Evolutionary conservation across 2,797 vertebrate species (phyloP).

Genomic region (Enteromius trimaculatus): DNA sequence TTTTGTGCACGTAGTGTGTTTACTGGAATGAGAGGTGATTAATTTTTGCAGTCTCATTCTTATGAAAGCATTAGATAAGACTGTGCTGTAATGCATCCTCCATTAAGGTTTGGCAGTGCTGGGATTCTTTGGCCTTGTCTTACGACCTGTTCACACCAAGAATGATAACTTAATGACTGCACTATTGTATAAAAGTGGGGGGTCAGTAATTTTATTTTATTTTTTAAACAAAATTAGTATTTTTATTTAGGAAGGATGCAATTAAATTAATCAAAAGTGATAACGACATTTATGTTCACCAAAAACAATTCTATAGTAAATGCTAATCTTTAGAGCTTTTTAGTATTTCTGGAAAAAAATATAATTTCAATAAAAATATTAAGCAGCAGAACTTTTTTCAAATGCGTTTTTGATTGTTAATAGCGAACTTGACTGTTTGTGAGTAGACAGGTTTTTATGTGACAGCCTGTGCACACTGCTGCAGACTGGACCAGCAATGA

Average conservation of each 20-base stretch:
- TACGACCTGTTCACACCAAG: not conserved
- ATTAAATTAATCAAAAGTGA: not conserved
- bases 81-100: not conserved
- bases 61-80: not conserved
- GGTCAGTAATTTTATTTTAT: not conserved
- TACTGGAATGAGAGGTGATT: constrained; percentile 12
- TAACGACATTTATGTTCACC: not conserved
- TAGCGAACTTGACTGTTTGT: not conserved
- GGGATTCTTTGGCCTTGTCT: constrained; percentile 1
- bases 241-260: not conserved
- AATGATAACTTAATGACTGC: not conserved
- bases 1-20: constrained; percentile 3
- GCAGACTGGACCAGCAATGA: constrained; percentile 2
- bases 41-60: constrained; percentile 13
- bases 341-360: not conserved
- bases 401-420: not conserved
- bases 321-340: not conserved
- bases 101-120: constrained; percentile 2
- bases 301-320: not conserved
- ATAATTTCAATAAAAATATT: not conserved
- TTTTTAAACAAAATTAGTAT: not conserved
- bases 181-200: not conserved
- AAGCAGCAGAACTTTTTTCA: not conserved
- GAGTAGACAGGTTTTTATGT: not conserved
- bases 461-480: not conserved